phyloP scores from a whole-genome alignment of 2,797 vertebrate species.

The Phataginus tricuspis region DNA sequence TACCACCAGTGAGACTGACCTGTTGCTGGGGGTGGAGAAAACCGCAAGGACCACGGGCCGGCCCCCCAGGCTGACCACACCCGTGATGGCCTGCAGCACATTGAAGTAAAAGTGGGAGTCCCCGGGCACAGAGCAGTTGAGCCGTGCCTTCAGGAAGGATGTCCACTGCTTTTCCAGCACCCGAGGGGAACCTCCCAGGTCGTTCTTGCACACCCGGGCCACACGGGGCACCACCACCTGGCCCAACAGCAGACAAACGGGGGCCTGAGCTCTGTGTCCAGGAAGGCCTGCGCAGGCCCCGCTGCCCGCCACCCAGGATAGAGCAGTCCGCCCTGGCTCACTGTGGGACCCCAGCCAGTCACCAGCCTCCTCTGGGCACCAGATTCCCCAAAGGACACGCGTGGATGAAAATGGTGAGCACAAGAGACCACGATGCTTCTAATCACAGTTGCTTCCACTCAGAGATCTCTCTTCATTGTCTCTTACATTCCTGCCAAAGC shows the following conservation, averaged over 20 bases:
- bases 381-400: rapidly evolving
- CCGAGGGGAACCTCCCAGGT: conserved; percentile 94
- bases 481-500: neutral
- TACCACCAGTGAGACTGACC: conserved; percentile 82
- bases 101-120: conserved; percentile 99
- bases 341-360: neutral
- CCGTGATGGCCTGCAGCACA: conserved; percentile 95
- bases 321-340: neutral
- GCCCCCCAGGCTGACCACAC: conserved; percentile 93
- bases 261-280: neutral
- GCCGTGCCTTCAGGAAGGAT: conserved; percentile 95
- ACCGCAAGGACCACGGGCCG: conserved; percentile 93
- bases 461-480: neutral
- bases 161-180: conserved; percentile 99
- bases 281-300: rapidly evolving
- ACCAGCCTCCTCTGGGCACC: neutral
- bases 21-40: conserved; percentile 97
- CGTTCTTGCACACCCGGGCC: conserved; percentile 95
- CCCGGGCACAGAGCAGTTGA: conserved; percentile 97
- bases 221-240: conserved; percentile 96
- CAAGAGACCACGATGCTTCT: rapidly evolving
- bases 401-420: rapidly evolving
- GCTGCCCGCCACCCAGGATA: neutral
- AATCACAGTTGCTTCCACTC: too few species aligned
- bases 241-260: rapidly evolving